phyloP scores from a whole-genome alignment of 2,888 invertebrate genomes.

The Allolobophora icterica region DNA sequence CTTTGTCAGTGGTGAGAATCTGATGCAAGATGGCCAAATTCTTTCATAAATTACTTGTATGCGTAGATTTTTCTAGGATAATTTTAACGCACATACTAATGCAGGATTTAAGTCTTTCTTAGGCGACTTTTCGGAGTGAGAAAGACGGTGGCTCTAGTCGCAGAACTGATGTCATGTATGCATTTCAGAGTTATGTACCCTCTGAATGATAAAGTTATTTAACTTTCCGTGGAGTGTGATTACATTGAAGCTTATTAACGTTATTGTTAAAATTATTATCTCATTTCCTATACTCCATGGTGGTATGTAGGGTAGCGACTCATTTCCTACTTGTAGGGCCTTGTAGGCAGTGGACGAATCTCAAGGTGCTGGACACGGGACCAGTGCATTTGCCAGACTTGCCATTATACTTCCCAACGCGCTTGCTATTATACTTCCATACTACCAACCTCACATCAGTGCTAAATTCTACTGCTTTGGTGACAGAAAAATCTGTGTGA shows the following conservation, averaged over 20 bases:
- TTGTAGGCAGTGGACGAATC: not conserved
- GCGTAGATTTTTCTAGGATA: not conserved
- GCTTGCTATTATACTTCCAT: too few species aligned
- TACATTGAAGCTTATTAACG: not conserved
- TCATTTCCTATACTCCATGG: not conserved
- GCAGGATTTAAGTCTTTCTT: not conserved
- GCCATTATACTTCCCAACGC: too few species aligned
- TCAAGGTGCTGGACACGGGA: not conserved
- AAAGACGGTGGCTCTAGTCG: not conserved
- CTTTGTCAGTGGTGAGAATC: not conserved
- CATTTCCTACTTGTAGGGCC: not conserved
- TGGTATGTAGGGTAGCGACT: not conserved
- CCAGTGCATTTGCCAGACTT: not conserved
- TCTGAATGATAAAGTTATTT: not conserved
- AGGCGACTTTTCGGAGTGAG: not conserved
- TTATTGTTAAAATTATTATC: not conserved
- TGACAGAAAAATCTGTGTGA: not conserved
- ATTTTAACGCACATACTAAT: not conserved
- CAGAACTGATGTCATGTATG: not conserved
- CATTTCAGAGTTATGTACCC: not conserved
- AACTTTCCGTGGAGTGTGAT: not conserved
- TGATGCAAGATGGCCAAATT: not conserved
- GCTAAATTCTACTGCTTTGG: too few species aligned
- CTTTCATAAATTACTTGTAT: not conserved
- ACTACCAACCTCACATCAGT: too few species aligned